Evolutionary conservation across 2,797 vertebrate species (phyloP).

Genomic region (Cichlasoma orientale): DNA sequence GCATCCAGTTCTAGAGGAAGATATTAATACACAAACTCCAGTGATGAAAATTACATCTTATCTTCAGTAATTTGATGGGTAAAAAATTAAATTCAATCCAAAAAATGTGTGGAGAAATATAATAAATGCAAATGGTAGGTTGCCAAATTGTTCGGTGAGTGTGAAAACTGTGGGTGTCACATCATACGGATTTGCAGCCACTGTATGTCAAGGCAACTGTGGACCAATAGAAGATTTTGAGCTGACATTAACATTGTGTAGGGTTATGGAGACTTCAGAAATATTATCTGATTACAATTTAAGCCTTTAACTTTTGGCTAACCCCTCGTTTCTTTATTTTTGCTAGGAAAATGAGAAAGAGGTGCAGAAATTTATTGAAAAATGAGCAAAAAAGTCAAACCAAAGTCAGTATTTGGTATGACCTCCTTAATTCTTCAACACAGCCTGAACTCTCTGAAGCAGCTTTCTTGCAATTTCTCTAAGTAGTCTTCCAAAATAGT

Average conservation of each 20-base stretch:
- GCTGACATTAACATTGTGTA: background rate
- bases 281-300: too few species aligned
- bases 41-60: constrained; percentile 4
- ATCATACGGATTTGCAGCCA: too few species aligned
- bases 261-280: background rate
- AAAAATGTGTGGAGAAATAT: background rate
- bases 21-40: constrained; percentile 54
- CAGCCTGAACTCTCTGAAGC: background rate
- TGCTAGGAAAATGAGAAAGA: too few species aligned
- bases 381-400: background rate
- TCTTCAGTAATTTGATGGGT: background rate
- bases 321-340: too few species aligned
- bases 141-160: background rate
- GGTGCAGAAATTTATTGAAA: background rate
- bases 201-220: background rate
- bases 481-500: background rate
- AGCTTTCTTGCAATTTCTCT: background rate
- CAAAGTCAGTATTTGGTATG: background rate
- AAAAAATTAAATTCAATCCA: background rate
- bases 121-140: background rate
- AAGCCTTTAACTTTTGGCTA: too few species aligned
- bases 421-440: background rate
- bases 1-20: constrained; percentile 74
- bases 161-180: background rate
- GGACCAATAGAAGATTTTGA: background rate